These are phyloP conservation scores for Medauroidea extradentata DNA, from an alignment of 1,140 invertebrate genomes.

Conservation along the genomic window DNA sequence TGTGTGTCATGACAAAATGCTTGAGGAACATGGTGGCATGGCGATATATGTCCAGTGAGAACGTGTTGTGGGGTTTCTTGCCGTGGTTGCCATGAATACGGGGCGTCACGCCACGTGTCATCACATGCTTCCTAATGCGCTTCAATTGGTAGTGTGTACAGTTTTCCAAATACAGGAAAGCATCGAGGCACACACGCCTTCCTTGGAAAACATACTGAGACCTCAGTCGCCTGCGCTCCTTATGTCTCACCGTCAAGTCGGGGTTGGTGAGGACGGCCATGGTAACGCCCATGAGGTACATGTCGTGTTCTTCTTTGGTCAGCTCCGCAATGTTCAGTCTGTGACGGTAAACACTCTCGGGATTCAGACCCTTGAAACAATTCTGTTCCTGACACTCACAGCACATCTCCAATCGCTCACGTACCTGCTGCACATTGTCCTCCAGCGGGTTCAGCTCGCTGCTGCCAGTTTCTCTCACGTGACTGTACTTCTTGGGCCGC, in stretches of 20 bases:
- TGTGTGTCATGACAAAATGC: constrained; percentile 60
- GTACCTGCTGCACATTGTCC: constrained; percentile 56
- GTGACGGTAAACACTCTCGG: constrained; percentile 69
- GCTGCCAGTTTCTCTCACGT: neutral
- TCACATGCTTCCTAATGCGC: constrained; percentile 69
- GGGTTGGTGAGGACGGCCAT: constrained; percentile 74
- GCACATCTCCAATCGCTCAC: constrained; percentile 61
- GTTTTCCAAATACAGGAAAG: constrained; percentile 74
- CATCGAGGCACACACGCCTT: constrained; percentile 68
- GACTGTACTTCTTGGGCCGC: neutral
- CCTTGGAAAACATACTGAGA: constrained; percentile 70
- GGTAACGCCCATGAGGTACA: constrained; percentile 75
- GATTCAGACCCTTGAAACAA: constrained; percentile 65
- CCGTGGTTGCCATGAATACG: constrained; percentile 72
- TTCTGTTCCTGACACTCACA: constrained; percentile 72
- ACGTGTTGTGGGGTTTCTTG: constrained; percentile 76
- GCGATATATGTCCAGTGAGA: constrained; percentile 70
- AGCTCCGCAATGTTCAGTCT: constrained; percentile 72
- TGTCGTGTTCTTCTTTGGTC: constrained; percentile 67
- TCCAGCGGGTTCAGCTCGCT: constrained; percentile 44
- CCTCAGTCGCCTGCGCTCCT: constrained; percentile 63
- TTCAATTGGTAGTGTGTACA: constrained; percentile 76
- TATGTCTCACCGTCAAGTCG: constrained; percentile 63
- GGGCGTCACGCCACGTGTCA: constrained; percentile 71
- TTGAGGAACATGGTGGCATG: constrained; percentile 71